Percentiles rank a stretch among this genome's conserved stretches.
Conservation (phyloP, 2,113 vertebrate genomes). For the Indicator maculatus region DNA sequence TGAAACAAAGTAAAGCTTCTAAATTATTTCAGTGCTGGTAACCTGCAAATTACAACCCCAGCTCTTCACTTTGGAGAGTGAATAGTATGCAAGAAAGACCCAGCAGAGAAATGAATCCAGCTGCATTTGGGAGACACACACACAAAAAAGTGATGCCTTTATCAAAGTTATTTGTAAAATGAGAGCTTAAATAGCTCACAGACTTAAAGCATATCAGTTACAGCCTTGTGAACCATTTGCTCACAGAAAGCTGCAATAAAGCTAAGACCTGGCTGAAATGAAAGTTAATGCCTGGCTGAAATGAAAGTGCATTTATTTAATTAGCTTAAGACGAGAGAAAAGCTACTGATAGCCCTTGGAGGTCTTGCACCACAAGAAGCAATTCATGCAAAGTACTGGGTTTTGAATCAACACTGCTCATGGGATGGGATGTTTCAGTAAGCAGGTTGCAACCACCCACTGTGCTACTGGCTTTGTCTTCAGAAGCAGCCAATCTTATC, state of each 20-base stretch:
- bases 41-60: not conserved
- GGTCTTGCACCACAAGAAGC: not conserved
- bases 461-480: not conserved
- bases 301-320: not conserved
- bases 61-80: not conserved
- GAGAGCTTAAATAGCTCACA: not conserved
- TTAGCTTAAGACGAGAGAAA: not conserved
- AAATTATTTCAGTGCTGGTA: conserved; percentile 30
- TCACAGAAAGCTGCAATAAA: not conserved
- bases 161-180: not conserved
- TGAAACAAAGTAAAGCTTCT: not conserved
- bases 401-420: not conserved
- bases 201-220: not conserved
- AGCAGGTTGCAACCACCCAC: not conserved
- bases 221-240: not conserved
- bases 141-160: not conserved
- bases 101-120: not conserved
- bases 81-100: not conserved
- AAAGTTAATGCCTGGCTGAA: not conserved
- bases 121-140: not conserved
- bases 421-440: not conserved
- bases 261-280: not conserved
- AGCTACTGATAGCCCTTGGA: not conserved
- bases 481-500: not conserved
- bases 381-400: not conserved